Conservation (phyloP, 2,888 invertebrate species). For the Cephus pygmeus region DNA sequence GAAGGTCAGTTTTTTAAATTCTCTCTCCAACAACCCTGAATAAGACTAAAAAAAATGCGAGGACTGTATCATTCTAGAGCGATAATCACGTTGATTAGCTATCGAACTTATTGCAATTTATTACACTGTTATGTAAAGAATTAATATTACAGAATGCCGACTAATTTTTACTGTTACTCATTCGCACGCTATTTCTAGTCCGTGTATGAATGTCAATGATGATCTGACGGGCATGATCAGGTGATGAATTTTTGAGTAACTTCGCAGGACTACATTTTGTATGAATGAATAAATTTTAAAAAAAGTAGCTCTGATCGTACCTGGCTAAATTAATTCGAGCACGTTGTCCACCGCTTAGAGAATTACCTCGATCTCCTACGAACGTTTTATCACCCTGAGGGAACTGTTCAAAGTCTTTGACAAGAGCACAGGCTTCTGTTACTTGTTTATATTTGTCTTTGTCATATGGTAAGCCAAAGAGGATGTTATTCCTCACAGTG, state of each 20-base stretch:
- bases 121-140: background rate
- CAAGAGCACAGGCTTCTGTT: conserved; percentile 73
- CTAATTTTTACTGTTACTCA: background rate
- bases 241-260: background rate
- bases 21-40: no score
- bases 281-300: background rate
- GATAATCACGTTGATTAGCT: background rate
- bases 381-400: conserved; percentile 79
- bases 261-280: background rate
- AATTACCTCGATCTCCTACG: conserved; percentile 82
- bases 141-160: background rate
- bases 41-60: no score
- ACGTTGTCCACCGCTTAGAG: conserved; percentile 84
- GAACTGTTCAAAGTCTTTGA: conserved; percentile 77
- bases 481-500: conserved; percentile 81
- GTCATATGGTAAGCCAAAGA: conserved; percentile 78
- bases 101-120: background rate
- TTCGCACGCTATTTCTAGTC: background rate
- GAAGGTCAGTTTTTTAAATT: no score
- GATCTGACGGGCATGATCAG: background rate
- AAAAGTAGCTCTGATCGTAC: conserved; percentile 42
- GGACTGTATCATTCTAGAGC: no score
- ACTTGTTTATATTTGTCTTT: conserved; percentile 69
- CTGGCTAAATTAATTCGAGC: conserved; percentile 81
- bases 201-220: background rate